A percentile compares a stretch with the other conserved stretches of the same genome.
Evolutionary conservation across 2,797 vertebrate species (phyloP).

Genomic region (Fundulus diaphanus): DNA sequence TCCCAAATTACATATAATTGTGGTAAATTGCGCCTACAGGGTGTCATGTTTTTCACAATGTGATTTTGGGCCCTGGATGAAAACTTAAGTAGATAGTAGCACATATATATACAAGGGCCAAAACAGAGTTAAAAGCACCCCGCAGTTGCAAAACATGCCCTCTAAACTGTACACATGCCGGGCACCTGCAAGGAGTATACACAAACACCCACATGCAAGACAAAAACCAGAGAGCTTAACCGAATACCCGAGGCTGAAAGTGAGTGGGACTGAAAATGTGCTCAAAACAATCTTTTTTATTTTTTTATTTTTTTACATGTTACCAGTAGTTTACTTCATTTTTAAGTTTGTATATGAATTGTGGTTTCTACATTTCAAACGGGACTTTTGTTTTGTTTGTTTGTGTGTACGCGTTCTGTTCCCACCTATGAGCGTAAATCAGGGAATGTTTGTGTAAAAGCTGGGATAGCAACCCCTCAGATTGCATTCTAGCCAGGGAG

Average conservation of each 20-base stretch:
- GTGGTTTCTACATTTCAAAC: not conserved
- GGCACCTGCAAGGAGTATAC: conserved; percentile 4
- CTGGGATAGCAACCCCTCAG: conserved; percentile 47
- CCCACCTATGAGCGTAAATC: conserved; percentile 31
- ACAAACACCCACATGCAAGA: conserved; percentile 14
- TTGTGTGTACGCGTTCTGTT: conserved; percentile 39
- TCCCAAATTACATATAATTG: conserved; percentile 58
- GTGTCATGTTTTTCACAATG: conserved; percentile 23
- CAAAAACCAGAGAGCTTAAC: conserved; percentile 23
- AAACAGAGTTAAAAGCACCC: conserved; percentile 14
- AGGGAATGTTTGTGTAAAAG: conserved; percentile 59
- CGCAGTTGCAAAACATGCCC: conserved; percentile 10
- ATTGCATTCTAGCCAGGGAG: conserved; percentile 46
- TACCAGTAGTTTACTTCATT: not conserved
- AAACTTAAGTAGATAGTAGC: conserved; percentile 34
- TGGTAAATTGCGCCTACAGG: conserved; percentile 46
- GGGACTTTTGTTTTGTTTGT: not conserved
- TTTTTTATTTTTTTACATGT: not conserved
- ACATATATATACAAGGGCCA: not conserved
- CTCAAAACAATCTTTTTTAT: not conserved
- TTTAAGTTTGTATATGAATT: conserved; percentile 37
- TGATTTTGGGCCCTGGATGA: conserved; percentile 19
- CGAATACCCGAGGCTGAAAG: not conserved
- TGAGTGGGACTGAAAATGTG: not conserved
- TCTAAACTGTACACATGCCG: conserved; percentile 19